A percentile compares a stretch with the other conserved stretches of the same genome.
phyloP scores from a whole-genome alignment of 2,888 invertebrate genomes.

The Chironomus tentans region DNA sequence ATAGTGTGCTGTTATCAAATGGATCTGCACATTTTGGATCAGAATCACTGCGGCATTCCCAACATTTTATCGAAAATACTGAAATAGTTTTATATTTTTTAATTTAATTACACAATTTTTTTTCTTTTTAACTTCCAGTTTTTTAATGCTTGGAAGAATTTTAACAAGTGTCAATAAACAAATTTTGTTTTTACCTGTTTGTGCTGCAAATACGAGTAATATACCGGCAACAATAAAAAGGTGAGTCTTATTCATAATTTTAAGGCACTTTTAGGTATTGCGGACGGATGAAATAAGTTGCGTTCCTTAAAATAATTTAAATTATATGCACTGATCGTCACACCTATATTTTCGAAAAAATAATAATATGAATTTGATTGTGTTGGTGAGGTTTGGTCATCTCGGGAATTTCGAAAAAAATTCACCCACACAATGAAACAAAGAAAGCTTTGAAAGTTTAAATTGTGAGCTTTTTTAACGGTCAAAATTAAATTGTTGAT shows the following conservation, averaged over 20 bases:
- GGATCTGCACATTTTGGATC: constrained; percentile 89
- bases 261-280: background rate
- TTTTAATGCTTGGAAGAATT: background rate
- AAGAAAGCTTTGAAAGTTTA: no score
- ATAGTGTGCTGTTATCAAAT: constrained; percentile 80
- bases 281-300: no score
- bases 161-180: background rate
- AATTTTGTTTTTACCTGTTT: constrained; percentile 8
- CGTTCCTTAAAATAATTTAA: background rate
- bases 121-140: background rate
- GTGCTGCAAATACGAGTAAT: constrained; percentile 5
- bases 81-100: constrained; percentile 32
- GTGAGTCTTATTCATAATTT: constrained; percentile 4
- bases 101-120: background rate
- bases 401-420: background rate
- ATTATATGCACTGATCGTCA: background rate
- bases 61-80: constrained; percentile 72
- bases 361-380: background rate
- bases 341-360: background rate
- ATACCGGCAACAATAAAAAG: background rate
- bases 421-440: background rate
- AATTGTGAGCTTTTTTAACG: no score
- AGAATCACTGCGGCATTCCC: constrained; percentile 80
- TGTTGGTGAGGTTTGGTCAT: background rate
- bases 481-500: no score